Percentiles rank a stretch among this genome's conserved stretches.
phyloP scores from a whole-genome alignment of 1,140 invertebrate genomes.

The Achatina immaculata region DNA sequence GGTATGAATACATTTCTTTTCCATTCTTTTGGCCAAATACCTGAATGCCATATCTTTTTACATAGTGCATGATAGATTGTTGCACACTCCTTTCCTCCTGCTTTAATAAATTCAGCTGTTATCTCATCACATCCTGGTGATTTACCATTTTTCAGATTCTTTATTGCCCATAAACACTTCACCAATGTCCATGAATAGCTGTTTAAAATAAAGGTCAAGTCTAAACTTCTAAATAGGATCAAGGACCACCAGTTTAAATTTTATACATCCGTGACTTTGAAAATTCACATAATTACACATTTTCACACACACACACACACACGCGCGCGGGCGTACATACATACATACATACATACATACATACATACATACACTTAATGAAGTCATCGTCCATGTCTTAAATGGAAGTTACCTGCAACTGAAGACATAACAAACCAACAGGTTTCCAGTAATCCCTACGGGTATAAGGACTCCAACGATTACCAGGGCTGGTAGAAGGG shows the following conservation, averaged over 20 bases:
- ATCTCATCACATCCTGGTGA: no score
- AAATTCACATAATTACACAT: not conserved
- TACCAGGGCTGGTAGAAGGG: slow-evolving; percentile 18
- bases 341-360: not conserved
- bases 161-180: no score
- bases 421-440: slow-evolving; percentile 27
- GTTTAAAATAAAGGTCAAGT: no score
- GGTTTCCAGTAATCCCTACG: slow-evolving; percentile 7
- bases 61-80: no score
- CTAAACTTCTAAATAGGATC: not conserved
- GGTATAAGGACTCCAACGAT: not conserved
- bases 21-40: no score
- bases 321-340: not conserved
- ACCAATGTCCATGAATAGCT: no score
- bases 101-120: no score
- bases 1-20: no score
- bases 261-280: not conserved
- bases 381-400: not conserved
- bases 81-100: no score
- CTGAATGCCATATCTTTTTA: no score
- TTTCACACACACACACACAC: not conserved
- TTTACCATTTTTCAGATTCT: no score
- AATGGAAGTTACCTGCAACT: not conserved
- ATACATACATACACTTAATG: not conserved
- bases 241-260: not conserved